phyloP scores from a whole-genome alignment of 2,113 vertebrate genomes.

The Hystrix brachyura region DNA sequence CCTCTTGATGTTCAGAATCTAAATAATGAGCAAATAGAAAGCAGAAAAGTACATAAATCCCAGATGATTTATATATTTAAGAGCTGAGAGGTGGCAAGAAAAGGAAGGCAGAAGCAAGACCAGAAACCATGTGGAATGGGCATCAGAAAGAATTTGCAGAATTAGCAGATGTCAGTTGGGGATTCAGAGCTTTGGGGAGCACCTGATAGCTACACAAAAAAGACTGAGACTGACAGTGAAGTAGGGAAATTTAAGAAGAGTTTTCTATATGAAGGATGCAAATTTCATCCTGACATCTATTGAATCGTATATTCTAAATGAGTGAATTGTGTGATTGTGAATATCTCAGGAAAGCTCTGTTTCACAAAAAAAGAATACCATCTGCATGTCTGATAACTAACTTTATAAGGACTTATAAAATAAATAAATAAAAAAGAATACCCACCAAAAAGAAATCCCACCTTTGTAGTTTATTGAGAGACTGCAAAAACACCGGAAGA shows the following conservation, averaged over 20 bases:
- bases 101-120: not conserved
- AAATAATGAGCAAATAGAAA: not conserved
- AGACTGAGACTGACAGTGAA: not conserved
- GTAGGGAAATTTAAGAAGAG: not conserved
- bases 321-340: not conserved
- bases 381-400: not conserved
- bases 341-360: not conserved
- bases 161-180: too few relatives aligned
- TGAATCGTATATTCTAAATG: not conserved
- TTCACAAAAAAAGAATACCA: not conserved
- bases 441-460: not conserved
- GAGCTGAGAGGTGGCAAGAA: not conserved
- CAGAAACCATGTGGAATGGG: not conserved
- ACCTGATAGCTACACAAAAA: not conserved
- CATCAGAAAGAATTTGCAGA: not conserved
- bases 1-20: not conserved
- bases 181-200: not conserved
- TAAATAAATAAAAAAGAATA: not conserved
- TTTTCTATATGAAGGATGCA: not conserved
- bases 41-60: not conserved
- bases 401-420: not conserved
- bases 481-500: constrained; percentile 34
- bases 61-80: not conserved
- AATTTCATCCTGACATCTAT: not conserved
- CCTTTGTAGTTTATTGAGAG: not conserved